Percentiles rank a stretch among this genome's conserved stretches.
These are phyloP conservation scores for Sander lucioperca DNA, from an alignment of 2,113 vertebrate species.

Conservation along the genomic window DNA sequence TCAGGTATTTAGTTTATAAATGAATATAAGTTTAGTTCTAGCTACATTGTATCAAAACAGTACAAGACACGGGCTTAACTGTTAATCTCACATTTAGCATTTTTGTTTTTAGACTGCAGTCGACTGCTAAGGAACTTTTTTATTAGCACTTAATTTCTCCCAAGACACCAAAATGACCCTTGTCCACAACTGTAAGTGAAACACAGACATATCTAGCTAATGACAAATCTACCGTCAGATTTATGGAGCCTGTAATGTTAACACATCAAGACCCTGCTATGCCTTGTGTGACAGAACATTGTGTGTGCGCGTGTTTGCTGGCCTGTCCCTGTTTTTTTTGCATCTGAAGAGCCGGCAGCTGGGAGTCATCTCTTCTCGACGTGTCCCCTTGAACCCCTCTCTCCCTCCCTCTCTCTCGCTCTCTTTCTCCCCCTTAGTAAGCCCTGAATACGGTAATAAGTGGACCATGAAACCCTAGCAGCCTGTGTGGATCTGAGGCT, in stretches of 20 bases:
- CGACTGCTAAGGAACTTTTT: conserved; percentile 10
- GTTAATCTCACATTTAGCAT: conserved; percentile 5
- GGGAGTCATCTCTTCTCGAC: conserved; percentile 71
- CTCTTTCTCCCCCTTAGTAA: conserved; percentile 12
- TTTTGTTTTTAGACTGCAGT: conserved; percentile 5
- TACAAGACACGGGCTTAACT: conserved; percentile 17
- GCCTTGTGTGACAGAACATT: conserved; percentile 56
- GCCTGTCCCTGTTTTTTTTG: conserved; percentile 62
- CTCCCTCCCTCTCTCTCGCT: background rate
- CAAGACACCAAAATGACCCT: conserved; percentile 36
- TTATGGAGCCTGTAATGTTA: conserved; percentile 74
- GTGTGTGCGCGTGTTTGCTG: conserved; percentile 32
- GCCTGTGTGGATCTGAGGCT: conserved; percentile 63
- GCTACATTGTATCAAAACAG: conserved; percentile 31
- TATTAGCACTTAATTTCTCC: conserved; percentile 45
- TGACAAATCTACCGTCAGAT: conserved; percentile 70
- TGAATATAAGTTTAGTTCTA: background rate
- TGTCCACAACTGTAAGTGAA: conserved; percentile 51
- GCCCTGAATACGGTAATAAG: conserved; percentile 66
- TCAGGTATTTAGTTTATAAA: background rate
- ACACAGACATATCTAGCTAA: conserved; percentile 47
- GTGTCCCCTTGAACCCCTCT: conserved; percentile 33
- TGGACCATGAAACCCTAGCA: conserved; percentile 73
- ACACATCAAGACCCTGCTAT: conserved; percentile 57
- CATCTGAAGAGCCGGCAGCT: conserved; percentile 71